These are phyloP conservation scores for Nicator chloris DNA, from an alignment of 2,113 vertebrate species.

Conservation along the genomic window DNA sequence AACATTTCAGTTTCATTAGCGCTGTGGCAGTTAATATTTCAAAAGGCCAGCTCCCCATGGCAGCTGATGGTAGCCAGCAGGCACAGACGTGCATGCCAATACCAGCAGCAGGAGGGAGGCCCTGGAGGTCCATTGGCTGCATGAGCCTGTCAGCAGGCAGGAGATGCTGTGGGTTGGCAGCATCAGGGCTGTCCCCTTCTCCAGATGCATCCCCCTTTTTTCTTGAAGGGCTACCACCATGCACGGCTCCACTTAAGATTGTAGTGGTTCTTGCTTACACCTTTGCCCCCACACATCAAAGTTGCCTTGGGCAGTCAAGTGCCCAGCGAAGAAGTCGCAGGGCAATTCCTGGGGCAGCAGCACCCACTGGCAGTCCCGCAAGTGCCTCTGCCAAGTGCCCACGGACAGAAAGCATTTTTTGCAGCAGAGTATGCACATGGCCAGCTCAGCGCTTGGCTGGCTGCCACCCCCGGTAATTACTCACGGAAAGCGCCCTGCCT, in stretches of 20 bases:
- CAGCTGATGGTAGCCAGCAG: background rate
- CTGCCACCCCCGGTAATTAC: constrained; percentile 39
- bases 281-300: accelerated
- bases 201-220: background rate
- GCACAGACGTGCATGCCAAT: background rate
- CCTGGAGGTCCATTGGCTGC: background rate
- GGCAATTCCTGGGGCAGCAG: background rate
- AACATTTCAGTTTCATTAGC: background rate
- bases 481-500: constrained; percentile 15
- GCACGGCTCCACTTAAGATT: accelerated
- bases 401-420: background rate
- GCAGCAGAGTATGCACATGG: background rate
- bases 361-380: accelerated
- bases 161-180: background rate
- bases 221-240: background rate
- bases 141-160: background rate
- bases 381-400: background rate
- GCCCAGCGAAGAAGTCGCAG: background rate
- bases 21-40: constrained; percentile 8
- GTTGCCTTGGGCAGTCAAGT: background rate
- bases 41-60: background rate
- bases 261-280: background rate
- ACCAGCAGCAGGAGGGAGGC: background rate
- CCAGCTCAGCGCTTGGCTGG: background rate
- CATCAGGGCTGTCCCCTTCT: background rate